Conservation (phyloP, 2,113 vertebrate species). For the Nesogale talazaci region DNA sequence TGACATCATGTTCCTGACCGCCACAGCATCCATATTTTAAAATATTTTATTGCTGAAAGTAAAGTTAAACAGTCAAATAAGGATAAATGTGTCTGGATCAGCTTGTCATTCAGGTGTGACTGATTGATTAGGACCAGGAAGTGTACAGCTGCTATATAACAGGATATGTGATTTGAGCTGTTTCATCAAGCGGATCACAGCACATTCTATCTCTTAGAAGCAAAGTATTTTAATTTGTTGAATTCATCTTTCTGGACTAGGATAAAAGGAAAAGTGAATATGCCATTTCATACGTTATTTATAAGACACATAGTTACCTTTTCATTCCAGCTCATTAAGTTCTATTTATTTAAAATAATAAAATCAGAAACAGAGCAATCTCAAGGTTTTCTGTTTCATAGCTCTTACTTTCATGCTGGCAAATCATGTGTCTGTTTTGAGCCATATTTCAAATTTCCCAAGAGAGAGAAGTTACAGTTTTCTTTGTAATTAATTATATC, state of each 20-base stretch:
- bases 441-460: background rate
- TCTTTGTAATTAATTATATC: background rate
- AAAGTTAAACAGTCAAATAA: background rate
- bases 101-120: background rate
- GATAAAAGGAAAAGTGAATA: background rate
- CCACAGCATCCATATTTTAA: conserved; percentile 6
- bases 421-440: background rate
- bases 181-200: background rate
- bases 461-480: background rate
- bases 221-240: background rate
- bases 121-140: background rate
- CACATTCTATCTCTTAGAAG: background rate
- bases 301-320: background rate
- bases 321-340: background rate
- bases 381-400: background rate
- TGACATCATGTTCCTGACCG: too few relatives aligned
- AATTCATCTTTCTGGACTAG: background rate
- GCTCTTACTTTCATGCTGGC: background rate
- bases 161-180: background rate
- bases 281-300: conserved; percentile 15
- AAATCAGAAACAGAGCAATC: background rate
- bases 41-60: background rate
- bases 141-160: background rate
- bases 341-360: conserved; percentile 6
- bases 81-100: background rate